Evolutionary conservation across 2,113 vertebrate genomes (phyloP), one percentile per base, ranked within the genome.

Genomic region (Channa argus): DNA sequence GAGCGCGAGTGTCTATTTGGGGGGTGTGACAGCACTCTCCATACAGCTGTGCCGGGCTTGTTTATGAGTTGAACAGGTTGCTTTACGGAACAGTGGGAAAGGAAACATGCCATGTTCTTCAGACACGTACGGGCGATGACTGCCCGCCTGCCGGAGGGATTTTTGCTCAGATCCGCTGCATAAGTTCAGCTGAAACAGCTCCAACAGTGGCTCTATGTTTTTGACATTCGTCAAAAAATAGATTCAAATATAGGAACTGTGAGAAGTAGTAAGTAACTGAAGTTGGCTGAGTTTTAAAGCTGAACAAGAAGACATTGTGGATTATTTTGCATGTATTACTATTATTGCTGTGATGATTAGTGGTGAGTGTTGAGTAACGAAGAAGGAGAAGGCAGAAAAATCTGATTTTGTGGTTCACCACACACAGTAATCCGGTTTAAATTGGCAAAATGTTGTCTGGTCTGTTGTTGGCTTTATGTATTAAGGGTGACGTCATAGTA

Each of bases 401-500:
- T 33, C 1, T 39, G 50, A 71, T 41, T 44, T 24, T 12, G n/a
- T 43, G 47, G 5, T 6, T 15, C 10, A 39, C 14, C 3, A 8
- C 11, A 33, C 15, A 36, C 47, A 65, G 38, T 89, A 85, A 91
- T 82, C 86, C 74, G 24, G 43, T 11, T 81, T 79, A 52, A 68
- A 76, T 56, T 43, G 60, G 54, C 82, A 82, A 72, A 69, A 77
- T 83, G 73, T 72, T 77, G 71, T 54, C 59, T 11, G 49, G 50
- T 79, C 64, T 59, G 59, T 75, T 88, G 73, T 77, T 71, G 89
- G 86, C 77, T 84, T 89, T 83, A 70, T 83, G 86, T 79, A 70
- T 90, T 82, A 72, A 38, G 86, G 93, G 88, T 97, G 94, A 97
- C 95, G 96, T 98, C 96, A 98, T 94, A 91, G 91, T 92, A 94